Percentiles rank a stretch among this genome's conserved stretches.
Conservation (phyloP, 2,113 vertebrate genomes). For the Ellobius talpinus region DNA sequence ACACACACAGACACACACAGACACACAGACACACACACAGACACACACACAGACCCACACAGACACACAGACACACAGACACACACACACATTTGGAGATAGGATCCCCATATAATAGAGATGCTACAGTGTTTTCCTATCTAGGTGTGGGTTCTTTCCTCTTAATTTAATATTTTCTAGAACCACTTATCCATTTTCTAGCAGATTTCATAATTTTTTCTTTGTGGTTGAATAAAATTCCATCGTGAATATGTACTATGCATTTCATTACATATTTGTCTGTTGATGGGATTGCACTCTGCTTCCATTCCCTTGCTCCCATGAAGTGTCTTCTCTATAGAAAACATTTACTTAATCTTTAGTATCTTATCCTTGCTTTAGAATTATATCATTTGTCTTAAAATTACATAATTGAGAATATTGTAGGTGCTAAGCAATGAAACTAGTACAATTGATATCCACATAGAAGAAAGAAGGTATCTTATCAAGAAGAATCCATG, state of each 20-base stretch:
- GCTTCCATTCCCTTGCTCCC: neutral
- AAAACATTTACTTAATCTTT: neutral
- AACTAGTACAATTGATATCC: neutral
- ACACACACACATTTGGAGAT: neutral
- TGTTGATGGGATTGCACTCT: neutral
- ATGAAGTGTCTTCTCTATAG: neutral
- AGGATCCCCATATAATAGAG: neutral
- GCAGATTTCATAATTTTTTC: neutral
- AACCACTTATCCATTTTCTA: neutral
- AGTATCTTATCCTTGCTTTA: constrained; percentile 5
- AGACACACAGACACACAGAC: no score
- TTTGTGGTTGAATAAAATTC: neutral
- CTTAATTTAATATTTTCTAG: neutral
- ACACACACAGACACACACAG: no score
- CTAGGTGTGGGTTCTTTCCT: neutral
- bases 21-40: no score
- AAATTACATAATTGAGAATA: neutral
- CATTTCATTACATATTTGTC: neutral
- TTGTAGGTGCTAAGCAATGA: neutral
- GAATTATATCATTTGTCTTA: constrained; percentile 31
- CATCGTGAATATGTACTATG: no score
- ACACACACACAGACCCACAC: no score
- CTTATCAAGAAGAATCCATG: neutral
- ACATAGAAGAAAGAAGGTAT: neutral
- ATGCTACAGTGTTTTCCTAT: neutral